phyloP scores from a whole-genome alignment of 2,888 invertebrate genomes.

The Uloborus plumipes region DNA sequence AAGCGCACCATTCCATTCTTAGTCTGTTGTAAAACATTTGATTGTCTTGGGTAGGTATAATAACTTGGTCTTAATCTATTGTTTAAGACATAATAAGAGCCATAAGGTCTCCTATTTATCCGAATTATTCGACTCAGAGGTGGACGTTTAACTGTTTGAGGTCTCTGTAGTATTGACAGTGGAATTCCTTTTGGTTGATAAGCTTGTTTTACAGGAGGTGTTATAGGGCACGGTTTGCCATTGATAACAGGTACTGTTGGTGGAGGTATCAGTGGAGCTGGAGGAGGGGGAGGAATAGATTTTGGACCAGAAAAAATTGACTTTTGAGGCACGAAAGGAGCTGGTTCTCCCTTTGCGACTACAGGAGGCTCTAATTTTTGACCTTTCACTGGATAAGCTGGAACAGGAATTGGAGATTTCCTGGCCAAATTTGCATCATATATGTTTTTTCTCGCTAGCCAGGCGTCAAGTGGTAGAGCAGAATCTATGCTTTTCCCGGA shows the following conservation, averaged over 20 bases:
- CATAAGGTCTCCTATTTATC: conserved; percentile 36
- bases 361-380: background rate
- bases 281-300: background rate
- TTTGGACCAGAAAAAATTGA: conserved; percentile 2
- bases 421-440: background rate
- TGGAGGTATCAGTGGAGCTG: background rate
- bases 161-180: conserved; percentile 8
- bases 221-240: conserved; percentile 25
- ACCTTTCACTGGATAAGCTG: background rate
- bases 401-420: background rate
- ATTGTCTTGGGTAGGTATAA: conserved; percentile 19
- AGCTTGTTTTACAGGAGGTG: background rate
- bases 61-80: conserved; percentile 13
- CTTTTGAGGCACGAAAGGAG: conserved; percentile 2
- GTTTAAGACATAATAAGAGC: conserved; percentile 47
- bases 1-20: conserved; percentile 20
- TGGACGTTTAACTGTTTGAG: conserved; percentile 4
- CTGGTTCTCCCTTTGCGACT: background rate
- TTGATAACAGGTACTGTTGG: conserved; percentile 12
- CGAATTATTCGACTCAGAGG: conserved; percentile 37
- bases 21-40: conserved; percentile 20
- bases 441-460: conserved; percentile 25
- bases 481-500: conserved; percentile 22
- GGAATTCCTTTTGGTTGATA: conserved; percentile 3
- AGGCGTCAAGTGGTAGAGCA: conserved; percentile 14